These are phyloP conservation scores for Tridacna crocea DNA, from an alignment of 2,888 invertebrate species.

Conservation along the genomic window DNA sequence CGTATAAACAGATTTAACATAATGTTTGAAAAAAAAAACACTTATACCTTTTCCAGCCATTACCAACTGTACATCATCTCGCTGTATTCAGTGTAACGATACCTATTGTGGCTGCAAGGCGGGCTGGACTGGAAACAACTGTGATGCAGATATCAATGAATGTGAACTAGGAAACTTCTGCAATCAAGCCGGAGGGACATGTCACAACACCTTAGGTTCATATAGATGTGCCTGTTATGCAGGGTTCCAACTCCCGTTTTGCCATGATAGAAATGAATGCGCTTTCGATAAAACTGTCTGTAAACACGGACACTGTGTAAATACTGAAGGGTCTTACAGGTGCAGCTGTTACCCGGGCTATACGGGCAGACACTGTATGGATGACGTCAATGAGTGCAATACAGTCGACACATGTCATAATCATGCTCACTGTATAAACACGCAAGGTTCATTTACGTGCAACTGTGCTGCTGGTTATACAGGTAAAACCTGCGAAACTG, in stretches of 20 bases:
- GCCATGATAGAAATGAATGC: conserved; percentile 14
- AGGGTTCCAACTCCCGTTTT: conserved; percentile 5
- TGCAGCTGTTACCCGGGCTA: conserved; percentile 57
- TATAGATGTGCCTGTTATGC: neutral
- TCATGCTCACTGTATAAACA: conserved; percentile 27
- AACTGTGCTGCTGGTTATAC: conserved; percentile 36
- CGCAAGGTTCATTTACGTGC: conserved; percentile 29
- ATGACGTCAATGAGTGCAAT: conserved; percentile 45
- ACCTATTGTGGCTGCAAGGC: neutral
- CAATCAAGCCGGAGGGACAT: neutral
- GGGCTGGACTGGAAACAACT: neutral
- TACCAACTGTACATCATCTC: neutral
- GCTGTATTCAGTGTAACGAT: neutral
- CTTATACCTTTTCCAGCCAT: too few species aligned
- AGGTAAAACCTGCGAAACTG: conserved; percentile 39
- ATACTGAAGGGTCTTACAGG: conserved; percentile 36
- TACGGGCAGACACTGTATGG: conserved; percentile 43
- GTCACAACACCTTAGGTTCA: neutral
- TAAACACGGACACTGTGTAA: conserved; percentile 48
- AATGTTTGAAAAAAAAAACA: too few species aligned
- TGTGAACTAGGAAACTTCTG: neutral
- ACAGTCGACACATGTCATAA: conserved; percentile 22
- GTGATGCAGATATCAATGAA: conserved; percentile 5
- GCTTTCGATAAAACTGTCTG: conserved; percentile 68
- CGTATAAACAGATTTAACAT: neutral